A percentile compares a stretch with the other conserved stretches of the same genome.
Conservation (phyloP, 2,888 invertebrate species). For the Synanthedon andrenaeformis region DNA sequence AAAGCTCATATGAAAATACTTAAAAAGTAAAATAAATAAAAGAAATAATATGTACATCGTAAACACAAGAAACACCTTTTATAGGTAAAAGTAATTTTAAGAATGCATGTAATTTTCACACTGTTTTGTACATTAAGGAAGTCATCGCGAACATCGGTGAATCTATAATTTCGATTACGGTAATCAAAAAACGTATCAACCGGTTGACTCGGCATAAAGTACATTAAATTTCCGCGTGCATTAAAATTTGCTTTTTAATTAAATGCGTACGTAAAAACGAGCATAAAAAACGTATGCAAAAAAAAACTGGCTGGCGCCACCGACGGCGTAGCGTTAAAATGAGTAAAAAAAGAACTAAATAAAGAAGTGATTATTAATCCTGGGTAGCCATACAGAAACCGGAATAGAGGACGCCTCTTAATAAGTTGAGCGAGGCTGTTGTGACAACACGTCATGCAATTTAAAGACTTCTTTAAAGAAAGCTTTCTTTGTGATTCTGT, state of each 20-base stretch:
- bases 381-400: conserved; percentile 26
- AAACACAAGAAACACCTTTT: no score
- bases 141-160: neutral
- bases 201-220: neutral
- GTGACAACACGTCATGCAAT: conserved; percentile 32
- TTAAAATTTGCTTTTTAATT: conserved; percentile 19
- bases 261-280: conserved; percentile 19
- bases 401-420: conserved; percentile 35
- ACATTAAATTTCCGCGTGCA: conserved; percentile 10
- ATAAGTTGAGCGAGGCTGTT: conserved; percentile 25
- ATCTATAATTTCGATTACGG: neutral
- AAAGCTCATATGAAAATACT: no score
- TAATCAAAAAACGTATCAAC: neutral
- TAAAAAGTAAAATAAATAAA: no score
- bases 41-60: no score
- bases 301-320: conserved; percentile 43
- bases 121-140: neutral
- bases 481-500: no score
- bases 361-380: conserved; percentile 54
- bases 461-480: conserved; percentile 8
- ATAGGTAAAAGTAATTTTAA: no score
- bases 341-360: conserved; percentile 23
- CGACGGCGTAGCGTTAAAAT: conserved; percentile 20
- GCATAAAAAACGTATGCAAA: conserved; percentile 16
- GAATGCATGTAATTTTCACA: neutral